Conservation (phyloP, 2,113 vertebrate species). For the Hoplias malabaricus region DNA sequence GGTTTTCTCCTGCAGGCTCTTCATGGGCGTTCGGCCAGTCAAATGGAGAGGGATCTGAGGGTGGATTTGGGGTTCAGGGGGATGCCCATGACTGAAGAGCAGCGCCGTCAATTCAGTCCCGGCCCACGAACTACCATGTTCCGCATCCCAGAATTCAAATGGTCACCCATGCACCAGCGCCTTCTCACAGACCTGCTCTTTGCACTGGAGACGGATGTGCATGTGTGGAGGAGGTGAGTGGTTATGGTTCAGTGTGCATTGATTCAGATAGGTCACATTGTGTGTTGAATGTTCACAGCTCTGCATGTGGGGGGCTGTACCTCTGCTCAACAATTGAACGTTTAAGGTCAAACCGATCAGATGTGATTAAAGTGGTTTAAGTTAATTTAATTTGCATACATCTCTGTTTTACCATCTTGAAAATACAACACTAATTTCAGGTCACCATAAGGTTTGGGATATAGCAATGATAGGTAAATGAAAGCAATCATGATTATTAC, state of each 20-base stretch:
- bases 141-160: conserved; percentile 98
- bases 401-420: too few species aligned
- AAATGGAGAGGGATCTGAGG: conserved; percentile 90
- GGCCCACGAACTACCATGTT: conserved; percentile 99
- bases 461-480: too few species aligned
- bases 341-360: too few species aligned
- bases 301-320: too few species aligned
- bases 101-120: conserved; percentile 95
- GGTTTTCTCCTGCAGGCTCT: conserved; percentile 77
- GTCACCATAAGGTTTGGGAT: too few species aligned
- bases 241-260: neutral
- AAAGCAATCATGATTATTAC: too few species aligned
- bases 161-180: conserved; percentile 98
- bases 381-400: too few species aligned
- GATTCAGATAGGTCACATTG: neutral
- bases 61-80: conserved; percentile 96
- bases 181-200: conserved; percentile 95
- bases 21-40: conserved; percentile 84
- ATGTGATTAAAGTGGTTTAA: too few species aligned
- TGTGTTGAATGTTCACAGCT: too few species aligned
- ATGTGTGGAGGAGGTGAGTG: conserved; percentile 94
- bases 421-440: too few species aligned
- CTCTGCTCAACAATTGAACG: too few species aligned
- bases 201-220: conserved; percentile 96
- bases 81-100: conserved; percentile 99